phyloP scores from a whole-genome alignment of 2,888 invertebrate species.

The Eulithis prunata region DNA sequence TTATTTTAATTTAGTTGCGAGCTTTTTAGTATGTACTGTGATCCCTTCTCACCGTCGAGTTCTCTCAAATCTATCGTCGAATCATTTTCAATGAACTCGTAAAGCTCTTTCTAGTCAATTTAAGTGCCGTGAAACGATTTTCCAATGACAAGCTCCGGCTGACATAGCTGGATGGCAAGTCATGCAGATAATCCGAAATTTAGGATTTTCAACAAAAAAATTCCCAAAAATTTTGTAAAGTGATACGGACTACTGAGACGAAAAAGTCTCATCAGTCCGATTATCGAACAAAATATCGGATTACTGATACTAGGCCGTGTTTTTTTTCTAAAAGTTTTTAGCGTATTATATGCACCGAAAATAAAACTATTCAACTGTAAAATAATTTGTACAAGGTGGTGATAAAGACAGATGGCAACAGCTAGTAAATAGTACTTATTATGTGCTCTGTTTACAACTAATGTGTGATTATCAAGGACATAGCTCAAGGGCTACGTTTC shows the following conservation, averaged over 20 bases:
- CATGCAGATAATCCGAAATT: not conserved
- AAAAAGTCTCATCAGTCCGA: no score
- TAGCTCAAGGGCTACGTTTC: not conserved
- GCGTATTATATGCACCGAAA: no score
- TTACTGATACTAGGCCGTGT: not conserved
- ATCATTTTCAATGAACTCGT: conserved; percentile 49
- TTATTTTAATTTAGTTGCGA: not conserved
- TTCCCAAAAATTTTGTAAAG: no score
- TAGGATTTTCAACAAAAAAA: no score
- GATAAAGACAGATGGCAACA: no score
- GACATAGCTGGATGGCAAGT: conserved; percentile 18
- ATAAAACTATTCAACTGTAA: no score
- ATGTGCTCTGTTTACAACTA: no score
- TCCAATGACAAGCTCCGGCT: conserved; percentile 4
- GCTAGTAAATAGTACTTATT: no score
- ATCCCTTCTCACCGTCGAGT: not conserved
- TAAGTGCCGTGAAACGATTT: conserved; percentile 38
- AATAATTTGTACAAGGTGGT: no score
- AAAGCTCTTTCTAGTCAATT: conserved; percentile 50
- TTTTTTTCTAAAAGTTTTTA: no score
- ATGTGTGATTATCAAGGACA: not conserved
- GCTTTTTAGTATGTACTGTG: conserved; percentile 13
- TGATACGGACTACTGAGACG: no score
- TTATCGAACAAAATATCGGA: no score
- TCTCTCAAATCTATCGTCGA: conserved; percentile 39